A percentile compares a stretch with the other conserved stretches of the same genome.
Conservation (phyloP, 2,113 vertebrate genomes). For the Zosterops pallidus region DNA sequence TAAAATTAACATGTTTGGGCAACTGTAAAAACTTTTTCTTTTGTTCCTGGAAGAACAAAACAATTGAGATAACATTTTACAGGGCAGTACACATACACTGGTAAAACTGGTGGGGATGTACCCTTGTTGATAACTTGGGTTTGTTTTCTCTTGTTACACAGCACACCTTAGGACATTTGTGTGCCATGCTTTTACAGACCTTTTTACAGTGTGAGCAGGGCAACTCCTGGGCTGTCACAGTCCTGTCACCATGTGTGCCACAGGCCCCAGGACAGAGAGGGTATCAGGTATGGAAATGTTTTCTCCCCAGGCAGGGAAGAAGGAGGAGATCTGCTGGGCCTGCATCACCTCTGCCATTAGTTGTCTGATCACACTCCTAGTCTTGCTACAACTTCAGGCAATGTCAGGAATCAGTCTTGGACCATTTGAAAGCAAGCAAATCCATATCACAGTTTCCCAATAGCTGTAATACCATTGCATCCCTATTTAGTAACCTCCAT, state of each 20-base stretch:
- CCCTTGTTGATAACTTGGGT: neutral
- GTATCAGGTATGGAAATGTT: neutral
- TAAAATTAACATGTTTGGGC: neutral
- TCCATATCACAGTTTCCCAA: neutral
- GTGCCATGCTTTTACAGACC: neutral
- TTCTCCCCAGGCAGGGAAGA: neutral
- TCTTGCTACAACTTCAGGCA: neutral
- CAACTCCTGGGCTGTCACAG: neutral
- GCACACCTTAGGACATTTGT: neutral
- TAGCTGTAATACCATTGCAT: neutral
- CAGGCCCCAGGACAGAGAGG: neutral
- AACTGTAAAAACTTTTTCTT: neutral
- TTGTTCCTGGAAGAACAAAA: neutral
- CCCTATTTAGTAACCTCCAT: neutral
- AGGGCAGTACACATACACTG: neutral
- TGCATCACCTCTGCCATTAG: neutral
- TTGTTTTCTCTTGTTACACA: neutral
- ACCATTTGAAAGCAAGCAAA: neutral
- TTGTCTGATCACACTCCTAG: accelerated
- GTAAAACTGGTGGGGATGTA: neutral
- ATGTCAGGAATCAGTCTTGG: neutral
- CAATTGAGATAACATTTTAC: neutral
- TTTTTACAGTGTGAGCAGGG: neutral
- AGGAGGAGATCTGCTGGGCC: accelerated
- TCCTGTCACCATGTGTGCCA: neutral